Conservation (phyloP, 2,797 vertebrate genomes). For the Scarus forsteni region DNA sequence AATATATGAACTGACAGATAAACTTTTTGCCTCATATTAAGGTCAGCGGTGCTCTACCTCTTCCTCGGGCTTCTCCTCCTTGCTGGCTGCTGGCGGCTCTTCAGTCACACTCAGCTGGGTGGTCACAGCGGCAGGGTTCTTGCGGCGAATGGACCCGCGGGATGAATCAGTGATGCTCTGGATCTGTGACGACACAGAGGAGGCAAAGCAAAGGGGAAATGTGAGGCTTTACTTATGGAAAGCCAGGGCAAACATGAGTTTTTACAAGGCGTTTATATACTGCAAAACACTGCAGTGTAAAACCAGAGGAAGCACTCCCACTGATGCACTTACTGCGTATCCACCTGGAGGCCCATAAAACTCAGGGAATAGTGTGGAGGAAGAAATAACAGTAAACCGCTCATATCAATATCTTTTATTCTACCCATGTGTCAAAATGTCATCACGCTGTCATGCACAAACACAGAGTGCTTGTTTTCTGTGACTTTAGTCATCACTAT, state of each 20-base stretch:
- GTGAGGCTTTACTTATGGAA: neutral
- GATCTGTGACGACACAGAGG: slow-evolving; percentile 83
- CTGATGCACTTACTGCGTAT: neutral
- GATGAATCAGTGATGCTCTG: slow-evolving; percentile 98
- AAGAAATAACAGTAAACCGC: slow-evolving; percentile 8
- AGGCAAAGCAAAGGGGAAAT: neutral
- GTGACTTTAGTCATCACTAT: slow-evolving; percentile 27
- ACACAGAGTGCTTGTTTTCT: slow-evolving; percentile 6
- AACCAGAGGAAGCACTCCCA: neutral
- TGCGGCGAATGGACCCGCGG: slow-evolving; percentile 96
- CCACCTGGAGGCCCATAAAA: slow-evolving; percentile 1
- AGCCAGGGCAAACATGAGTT: neutral
- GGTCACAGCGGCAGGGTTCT: slow-evolving; percentile 92
- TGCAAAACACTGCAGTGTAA: neutral
- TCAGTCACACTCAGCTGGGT: slow-evolving; percentile 93
- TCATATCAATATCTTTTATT: slow-evolving; percentile 35
- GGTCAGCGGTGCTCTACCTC: slow-evolving; percentile 75
- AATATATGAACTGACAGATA: neutral
- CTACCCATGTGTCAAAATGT: slow-evolving; percentile 36
- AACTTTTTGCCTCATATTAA: neutral
- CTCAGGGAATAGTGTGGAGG: slow-evolving; percentile 3
- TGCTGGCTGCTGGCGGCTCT: slow-evolving; percentile 88
- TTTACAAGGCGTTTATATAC: slow-evolving; percentile 7
- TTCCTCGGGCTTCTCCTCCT: slow-evolving; percentile 96
- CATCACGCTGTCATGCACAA: slow-evolving; percentile 24